Evolutionary conservation across 2,113 vertebrate genomes (phyloP).

Genomic region (Pyrgilauda ruficollis): DNA sequence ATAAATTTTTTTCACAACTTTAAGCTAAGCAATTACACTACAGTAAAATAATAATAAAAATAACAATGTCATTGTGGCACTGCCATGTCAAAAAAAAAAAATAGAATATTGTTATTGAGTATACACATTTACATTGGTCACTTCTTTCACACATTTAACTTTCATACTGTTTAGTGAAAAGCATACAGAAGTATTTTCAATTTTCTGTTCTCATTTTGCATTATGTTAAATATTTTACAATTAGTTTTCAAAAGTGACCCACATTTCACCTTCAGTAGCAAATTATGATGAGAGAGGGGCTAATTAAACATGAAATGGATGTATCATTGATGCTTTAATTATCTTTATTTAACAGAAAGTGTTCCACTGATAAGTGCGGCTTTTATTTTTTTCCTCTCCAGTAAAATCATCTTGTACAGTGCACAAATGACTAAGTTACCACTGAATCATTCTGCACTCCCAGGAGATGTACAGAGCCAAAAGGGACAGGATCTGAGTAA

Average conservation of each 20-base stretch:
- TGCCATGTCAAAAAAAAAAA: not conserved
- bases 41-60: not conserved
- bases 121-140: not conserved
- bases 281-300: constrained; percentile 1
- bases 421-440: constrained; percentile 16
- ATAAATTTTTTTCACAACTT: not conserved
- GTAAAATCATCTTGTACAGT: constrained; percentile 24
- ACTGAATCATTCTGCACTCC: constrained; percentile 49
- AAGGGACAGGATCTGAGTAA: constrained; percentile 57
- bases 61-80: not conserved
- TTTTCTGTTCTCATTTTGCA: not conserved
- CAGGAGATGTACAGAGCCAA: constrained; percentile 48
- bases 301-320: constrained; percentile 56
- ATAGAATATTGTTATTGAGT: not conserved
- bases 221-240: not conserved
- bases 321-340: constrained; percentile 24
- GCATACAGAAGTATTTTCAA: not conserved
- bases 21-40: not conserved
- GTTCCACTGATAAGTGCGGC: not conserved
- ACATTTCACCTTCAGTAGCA: constrained; percentile 17
- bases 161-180: not conserved
- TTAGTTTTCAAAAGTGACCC: not conserved
- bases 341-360: constrained; percentile 44
- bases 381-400: constrained; percentile 26
- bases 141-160: not conserved